Conservation (phyloP, 2,113 vertebrate species). For the Hymenochirus boettgeri region DNA sequence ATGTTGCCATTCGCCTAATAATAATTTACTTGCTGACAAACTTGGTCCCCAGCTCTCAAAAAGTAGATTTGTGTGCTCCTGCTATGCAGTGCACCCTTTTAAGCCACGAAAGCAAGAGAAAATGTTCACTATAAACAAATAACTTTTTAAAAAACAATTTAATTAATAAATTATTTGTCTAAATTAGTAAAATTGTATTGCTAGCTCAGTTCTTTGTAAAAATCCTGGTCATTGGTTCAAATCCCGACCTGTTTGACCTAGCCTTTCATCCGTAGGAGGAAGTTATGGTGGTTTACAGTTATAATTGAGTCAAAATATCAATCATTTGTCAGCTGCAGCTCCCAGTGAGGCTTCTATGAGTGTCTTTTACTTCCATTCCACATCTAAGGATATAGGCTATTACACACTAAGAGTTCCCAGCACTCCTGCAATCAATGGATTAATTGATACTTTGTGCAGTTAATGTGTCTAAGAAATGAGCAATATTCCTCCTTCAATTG, state of each 20-base stretch:
- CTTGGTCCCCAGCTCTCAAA: too few species aligned
- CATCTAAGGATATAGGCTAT: conserved; percentile 37
- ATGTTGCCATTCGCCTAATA: too few species aligned
- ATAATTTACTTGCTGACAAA: too few species aligned
- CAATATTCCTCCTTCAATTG: conserved; percentile 24
- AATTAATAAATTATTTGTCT: conserved; percentile 8
- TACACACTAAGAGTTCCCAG: conserved; percentile 35
- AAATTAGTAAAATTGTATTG: not conserved
- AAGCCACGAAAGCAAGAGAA: too few species aligned
- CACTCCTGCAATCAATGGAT: conserved; percentile 37
- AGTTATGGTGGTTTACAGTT: conserved; percentile 38
- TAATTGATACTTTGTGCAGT: conserved; percentile 41
- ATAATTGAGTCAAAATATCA: conserved; percentile 39
- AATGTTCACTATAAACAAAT: too few species aligned
- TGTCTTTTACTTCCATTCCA: conserved; percentile 27
- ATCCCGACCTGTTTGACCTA: conserved; percentile 20
- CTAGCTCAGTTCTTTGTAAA: conserved; percentile 12
- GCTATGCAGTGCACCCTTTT: too few species aligned
- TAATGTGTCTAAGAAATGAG: conserved; percentile 38
- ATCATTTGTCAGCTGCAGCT: conserved; percentile 26
- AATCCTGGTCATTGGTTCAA: conserved; percentile 25
- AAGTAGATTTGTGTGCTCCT: too few species aligned
- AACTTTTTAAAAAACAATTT: too few species aligned
- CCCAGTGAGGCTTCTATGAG: not conserved
- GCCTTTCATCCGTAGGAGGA: conserved; percentile 24